Percentiles rank a stretch among this genome's conserved stretches.
Conservation (phyloP, 2,113 vertebrate genomes). For the Coptodon bakossiorum region DNA sequence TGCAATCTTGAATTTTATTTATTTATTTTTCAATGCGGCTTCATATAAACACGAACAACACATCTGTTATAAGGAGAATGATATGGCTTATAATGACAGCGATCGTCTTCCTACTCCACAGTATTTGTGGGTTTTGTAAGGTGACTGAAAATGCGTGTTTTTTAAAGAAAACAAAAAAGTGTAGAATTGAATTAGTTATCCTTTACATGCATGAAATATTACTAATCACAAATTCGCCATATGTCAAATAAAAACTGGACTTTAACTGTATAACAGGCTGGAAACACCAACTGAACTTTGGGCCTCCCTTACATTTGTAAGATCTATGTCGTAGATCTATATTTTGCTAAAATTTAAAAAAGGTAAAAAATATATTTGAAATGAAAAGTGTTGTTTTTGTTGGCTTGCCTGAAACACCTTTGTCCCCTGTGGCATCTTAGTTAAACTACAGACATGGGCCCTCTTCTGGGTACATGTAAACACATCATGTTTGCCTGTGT, state of each 20-base stretch:
- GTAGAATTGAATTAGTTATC: neutral
- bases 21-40: neutral
- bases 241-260: neutral
- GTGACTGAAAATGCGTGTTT: neutral
- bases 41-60: neutral
- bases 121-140: neutral
- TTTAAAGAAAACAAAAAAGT: neutral
- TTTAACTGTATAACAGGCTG: no score
- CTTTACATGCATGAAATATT: neutral
- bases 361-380: neutral
- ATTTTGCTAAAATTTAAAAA: neutral
- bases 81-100: neutral
- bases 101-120: neutral
- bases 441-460: neutral
- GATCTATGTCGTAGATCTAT: neutral
- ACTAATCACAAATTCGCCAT: rapidly evolving
- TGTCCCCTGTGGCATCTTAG: neutral
- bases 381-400: neutral
- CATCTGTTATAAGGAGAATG: neutral
- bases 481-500: neutral
- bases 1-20: neutral
- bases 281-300: neutral
- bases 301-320: neutral
- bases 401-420: neutral
- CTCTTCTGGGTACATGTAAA: neutral